phyloP scores from a whole-genome alignment of 2,888 invertebrate species.

The Spisula subtruncata region DNA sequence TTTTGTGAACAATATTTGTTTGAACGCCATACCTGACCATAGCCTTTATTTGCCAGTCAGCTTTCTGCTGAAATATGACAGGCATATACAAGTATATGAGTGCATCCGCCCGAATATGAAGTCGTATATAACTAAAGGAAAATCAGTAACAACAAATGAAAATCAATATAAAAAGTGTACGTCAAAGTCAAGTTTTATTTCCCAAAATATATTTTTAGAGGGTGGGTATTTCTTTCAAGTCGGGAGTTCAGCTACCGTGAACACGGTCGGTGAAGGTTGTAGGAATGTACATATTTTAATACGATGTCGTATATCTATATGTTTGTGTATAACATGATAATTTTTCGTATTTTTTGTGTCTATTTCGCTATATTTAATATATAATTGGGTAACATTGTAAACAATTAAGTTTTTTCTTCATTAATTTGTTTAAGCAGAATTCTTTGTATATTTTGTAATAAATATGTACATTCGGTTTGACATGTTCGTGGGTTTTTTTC shows the following conservation, averaged over 20 bases:
- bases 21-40: too few species aligned
- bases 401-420: constrained; percentile 5
- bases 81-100: too few species aligned
- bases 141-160: too few species aligned
- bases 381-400: constrained; percentile 42
- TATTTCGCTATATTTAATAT: constrained; percentile 50
- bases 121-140: too few species aligned
- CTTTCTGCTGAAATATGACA: too few species aligned
- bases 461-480: constrained; percentile 50
- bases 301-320: constrained; percentile 16
- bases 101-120: too few species aligned
- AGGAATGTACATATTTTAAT: neutral
- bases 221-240: neutral
- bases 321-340: constrained; percentile 34
- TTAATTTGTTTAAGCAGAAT: constrained; percentile 40
- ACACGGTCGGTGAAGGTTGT: neutral
- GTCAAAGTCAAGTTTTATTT: too few species aligned
- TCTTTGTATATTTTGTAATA: constrained; percentile 60
- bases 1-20: too few species aligned
- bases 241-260: neutral
- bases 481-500: neutral
- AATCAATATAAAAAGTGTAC: too few species aligned
- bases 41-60: too few species aligned
- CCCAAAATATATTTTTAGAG: too few species aligned
- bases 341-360: constrained; percentile 30